Conservation (phyloP, 2,888 invertebrate species). For the Dynastes hyllus region DNA sequence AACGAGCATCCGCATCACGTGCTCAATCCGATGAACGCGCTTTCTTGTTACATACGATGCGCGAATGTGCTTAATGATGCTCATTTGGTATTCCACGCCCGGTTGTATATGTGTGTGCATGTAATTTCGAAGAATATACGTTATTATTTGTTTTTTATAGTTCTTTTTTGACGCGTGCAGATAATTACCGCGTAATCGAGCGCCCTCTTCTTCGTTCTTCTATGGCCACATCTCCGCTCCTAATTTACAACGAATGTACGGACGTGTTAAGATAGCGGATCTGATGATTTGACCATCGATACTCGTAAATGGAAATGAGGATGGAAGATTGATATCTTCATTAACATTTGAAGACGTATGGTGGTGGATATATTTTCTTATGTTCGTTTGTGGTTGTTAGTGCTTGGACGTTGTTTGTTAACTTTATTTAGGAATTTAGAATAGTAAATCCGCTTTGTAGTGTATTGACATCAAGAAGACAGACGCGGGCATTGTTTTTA, state of each 20-base stretch:
- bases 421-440: too few relatives aligned
- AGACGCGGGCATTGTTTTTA: too few relatives aligned
- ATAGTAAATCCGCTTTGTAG: too few relatives aligned
- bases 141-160: not conserved
- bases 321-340: not conserved
- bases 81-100: not conserved
- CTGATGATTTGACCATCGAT: not conserved
- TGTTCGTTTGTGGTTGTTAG: too few relatives aligned
- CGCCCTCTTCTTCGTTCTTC: not conserved
- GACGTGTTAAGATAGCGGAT: not conserved
- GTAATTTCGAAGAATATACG: conserved; percentile 2
- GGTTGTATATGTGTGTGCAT: not conserved
- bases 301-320: not conserved
- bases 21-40: too few relatives aligned
- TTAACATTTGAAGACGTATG: not conserved
- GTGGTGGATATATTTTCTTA: not conserved
- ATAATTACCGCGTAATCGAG: not conserved
- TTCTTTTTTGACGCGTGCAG: conserved; percentile 8
- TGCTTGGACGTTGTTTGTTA: too few relatives aligned
- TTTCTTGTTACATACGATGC: too few relatives aligned
- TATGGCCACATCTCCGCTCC: not conserved
- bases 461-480: too few relatives aligned
- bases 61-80: not conserved
- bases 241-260: not conserved
- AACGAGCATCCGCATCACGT: too few relatives aligned